Evolutionary conservation across 30 jellyfish, hydroid and myxozoan species (phyloP).

Genomic region (Nemopilema nomurai): DNA sequence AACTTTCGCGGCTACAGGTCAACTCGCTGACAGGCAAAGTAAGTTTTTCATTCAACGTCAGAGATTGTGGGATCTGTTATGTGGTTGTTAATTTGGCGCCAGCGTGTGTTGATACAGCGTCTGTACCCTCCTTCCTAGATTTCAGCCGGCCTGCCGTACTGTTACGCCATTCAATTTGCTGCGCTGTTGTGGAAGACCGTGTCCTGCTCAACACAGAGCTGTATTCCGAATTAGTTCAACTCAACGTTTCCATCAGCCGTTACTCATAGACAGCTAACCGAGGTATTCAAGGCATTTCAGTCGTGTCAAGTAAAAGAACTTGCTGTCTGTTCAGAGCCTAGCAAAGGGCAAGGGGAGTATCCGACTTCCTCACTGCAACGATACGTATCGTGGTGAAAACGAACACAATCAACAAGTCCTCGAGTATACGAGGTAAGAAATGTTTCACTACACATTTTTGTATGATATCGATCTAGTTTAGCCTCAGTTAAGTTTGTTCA

Average conservation of each 20-base stretch:
- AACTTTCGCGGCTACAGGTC: conserved; percentile 31
- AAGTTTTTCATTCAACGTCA: conserved; percentile 40
- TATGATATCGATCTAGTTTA: too few species aligned
- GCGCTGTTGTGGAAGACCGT: neutral
- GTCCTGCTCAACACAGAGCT: neutral
- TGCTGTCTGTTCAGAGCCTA: neutral
- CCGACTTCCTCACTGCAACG: neutral
- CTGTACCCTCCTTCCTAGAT: conserved; percentile 57
- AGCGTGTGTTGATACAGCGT: conserved; percentile 56
- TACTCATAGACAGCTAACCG: neutral
- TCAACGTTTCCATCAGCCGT: neutral
- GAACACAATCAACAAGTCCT: too few species aligned
- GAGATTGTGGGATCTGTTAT: conserved; percentile 38
- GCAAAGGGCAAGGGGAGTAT: neutral
- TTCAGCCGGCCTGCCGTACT: conserved; percentile 49
- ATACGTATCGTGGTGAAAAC: neutral
- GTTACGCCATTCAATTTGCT: neutral
- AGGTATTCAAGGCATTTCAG: neutral
- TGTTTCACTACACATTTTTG: too few species aligned
- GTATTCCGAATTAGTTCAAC: neutral
- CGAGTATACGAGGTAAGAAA: too few species aligned
- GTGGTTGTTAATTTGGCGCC: conserved; percentile 77
- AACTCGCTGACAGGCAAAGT: conserved; percentile 38
- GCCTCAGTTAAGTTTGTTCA: too few species aligned
- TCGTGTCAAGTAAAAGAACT: neutral